phyloP scores from a whole-genome alignment of 2,113 vertebrate genomes.

The Dromiciops gliroides region DNA sequence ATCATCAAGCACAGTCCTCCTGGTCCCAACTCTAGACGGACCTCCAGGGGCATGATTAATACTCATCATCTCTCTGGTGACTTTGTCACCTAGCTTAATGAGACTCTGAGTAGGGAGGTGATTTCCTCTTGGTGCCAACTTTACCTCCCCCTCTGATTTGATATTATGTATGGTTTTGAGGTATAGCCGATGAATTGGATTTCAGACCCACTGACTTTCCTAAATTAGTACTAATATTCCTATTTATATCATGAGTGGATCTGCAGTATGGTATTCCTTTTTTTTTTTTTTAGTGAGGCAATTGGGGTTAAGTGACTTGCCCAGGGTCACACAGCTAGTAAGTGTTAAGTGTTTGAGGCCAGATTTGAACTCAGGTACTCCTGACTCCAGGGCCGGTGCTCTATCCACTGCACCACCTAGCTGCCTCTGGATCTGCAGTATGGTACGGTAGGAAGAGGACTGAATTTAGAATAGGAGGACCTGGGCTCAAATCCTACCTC shows the following conservation, averaged over 20 bases:
- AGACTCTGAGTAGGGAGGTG: neutral
- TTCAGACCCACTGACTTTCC: neutral
- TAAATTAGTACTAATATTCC: too few species aligned
- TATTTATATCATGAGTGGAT: neutral
- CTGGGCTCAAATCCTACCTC: neutral
- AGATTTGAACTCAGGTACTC: too few species aligned
- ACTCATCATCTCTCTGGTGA: constrained; percentile 26
- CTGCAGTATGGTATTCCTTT: too few species aligned
- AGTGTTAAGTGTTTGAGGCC: too few species aligned
- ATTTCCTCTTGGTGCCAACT: constrained; percentile 21
- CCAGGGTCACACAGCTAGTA: too few species aligned
- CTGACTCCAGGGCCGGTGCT: too few species aligned
- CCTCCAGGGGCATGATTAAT: neutral
- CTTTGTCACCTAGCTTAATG: constrained; percentile 29
- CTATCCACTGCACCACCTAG: too few species aligned
- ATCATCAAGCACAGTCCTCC: neutral
- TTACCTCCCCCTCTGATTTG: neutral
- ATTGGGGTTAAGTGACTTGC: too few species aligned
- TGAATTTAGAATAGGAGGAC: neutral
- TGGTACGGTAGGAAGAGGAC: neutral
- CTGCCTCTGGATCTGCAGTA: too few species aligned
- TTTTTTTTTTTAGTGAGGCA: too few species aligned
- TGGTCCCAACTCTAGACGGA: neutral
- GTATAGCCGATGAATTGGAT: neutral
- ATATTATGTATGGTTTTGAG: neutral